phyloP scores from a whole-genome alignment of 2,113 vertebrate species.

The Brachyhypopomus occidentalis region DNA sequence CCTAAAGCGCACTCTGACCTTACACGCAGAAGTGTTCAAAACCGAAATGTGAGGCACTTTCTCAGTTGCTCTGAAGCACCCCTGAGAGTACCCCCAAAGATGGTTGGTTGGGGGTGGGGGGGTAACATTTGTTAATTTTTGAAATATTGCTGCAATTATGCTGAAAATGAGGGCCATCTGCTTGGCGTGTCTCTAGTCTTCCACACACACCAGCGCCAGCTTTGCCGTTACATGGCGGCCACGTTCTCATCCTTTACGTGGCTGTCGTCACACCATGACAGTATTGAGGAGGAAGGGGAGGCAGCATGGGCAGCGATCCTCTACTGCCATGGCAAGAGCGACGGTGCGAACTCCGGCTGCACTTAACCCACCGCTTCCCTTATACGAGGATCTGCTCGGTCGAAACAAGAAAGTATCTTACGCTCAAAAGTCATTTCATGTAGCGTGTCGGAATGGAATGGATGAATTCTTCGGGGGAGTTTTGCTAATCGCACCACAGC shows the following conservation, averaged over 20 bases:
- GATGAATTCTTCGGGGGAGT: not conserved
- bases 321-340: slow-evolving; percentile 27
- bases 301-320: slow-evolving; percentile 35
- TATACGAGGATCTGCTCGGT: not conserved
- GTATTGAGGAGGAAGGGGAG: not conserved
- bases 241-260: slow-evolving; percentile 4
- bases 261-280: not conserved
- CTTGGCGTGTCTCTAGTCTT: not conserved
- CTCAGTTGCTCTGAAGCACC: not conserved
- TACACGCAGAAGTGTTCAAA: not conserved
- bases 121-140: not conserved
- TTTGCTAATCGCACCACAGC: slow-evolving; percentile 1
- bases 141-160: slow-evolving; percentile 33
- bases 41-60: not conserved
- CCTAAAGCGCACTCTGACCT: not conserved
- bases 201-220: not conserved
- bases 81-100: not conserved
- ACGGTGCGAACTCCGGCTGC: slow-evolving; percentile 32
- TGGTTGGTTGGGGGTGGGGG: not conserved
- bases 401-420: not conserved
- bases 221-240: not conserved
- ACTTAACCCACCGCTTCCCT: slow-evolving; percentile 18
- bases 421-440: not conserved
- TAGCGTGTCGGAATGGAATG: not conserved
- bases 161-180: slow-evolving; percentile 29